These are phyloP conservation scores for Zaprionus obscuricornis DNA, from an alignment of 2,888 invertebrate genomes.

Conservation along the genomic window DNA sequence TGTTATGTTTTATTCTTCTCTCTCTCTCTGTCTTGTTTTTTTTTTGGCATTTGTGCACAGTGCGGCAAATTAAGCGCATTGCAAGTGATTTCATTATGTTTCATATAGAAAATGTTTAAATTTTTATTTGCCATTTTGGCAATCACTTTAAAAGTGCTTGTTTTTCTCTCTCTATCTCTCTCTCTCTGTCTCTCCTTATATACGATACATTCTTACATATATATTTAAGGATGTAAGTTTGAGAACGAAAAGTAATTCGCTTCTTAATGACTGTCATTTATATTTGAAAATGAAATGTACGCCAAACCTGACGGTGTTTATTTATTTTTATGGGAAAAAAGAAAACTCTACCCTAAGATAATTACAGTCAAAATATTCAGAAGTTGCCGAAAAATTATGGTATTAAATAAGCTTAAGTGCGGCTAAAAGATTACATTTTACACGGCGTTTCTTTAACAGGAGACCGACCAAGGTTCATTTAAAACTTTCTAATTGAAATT, in stretches of 20 bases:
- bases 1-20: conserved; percentile 4
- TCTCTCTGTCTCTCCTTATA: too few relatives aligned
- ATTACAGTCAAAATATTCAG: conserved; percentile 51
- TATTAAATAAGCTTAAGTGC: conserved; percentile 56
- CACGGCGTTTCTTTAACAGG: too few relatives aligned
- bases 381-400: conserved; percentile 55
- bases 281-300: conserved; percentile 60
- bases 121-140: conserved; percentile 52
- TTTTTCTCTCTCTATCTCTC: conserved; percentile 1
- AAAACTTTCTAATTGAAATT: too few relatives aligned
- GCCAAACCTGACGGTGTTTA: conserved; percentile 51
- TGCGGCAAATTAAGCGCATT: conserved; percentile 71
- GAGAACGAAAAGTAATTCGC: conserved; percentile 59
- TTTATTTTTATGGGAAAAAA: conserved; percentile 63
- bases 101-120: conserved; percentile 49
- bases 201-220: too few relatives aligned
- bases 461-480: too few relatives aligned
- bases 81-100: conserved; percentile 63
- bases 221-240: conserved; percentile 8
- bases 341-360: conserved; percentile 34
- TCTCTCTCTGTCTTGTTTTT: conserved; percentile 2
- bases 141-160: conserved; percentile 56
- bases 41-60: conserved; percentile 49
- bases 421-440: conserved; percentile 8
- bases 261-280: conserved; percentile 69